A percentile compares a stretch with the other conserved stretches of the same genome.
Evolutionary conservation across 2,113 vertebrate genomes (phyloP).

Genomic region (Pipa parva): DNA sequence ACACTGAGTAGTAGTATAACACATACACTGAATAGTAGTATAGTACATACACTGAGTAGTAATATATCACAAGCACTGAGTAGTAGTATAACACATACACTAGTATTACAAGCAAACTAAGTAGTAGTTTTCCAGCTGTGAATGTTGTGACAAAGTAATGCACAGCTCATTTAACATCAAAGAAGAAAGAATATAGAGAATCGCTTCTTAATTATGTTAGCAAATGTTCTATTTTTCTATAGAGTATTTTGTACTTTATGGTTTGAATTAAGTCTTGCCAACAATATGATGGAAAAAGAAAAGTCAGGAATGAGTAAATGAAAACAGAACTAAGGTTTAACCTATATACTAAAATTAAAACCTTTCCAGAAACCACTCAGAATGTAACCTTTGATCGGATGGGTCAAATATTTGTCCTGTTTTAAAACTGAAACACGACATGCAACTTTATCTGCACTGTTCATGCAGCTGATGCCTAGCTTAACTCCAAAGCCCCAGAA

Average conservation of each 20-base stretch:
- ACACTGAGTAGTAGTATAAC: too few relatives aligned
- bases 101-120: too few relatives aligned
- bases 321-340: not conserved
- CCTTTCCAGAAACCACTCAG: not conserved
- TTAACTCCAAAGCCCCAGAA: not conserved
- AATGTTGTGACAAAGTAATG: not conserved
- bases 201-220: not conserved
- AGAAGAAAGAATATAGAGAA: not conserved
- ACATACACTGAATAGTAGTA: too few relatives aligned
- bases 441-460: not conserved
- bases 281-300: not conserved
- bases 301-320: not conserved
- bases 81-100: too few relatives aligned
- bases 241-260: not conserved
- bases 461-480: not conserved
- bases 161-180: not conserved
- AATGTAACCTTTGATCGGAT: not conserved
- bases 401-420: not conserved
- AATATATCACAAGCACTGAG: too few relatives aligned
- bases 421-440: not conserved
- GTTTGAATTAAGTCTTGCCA: not conserved
- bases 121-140: not conserved
- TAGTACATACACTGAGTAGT: too few relatives aligned
- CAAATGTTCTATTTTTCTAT: not conserved
- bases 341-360: not conserved